Percentiles rank a stretch among this genome's conserved stretches.
phyloP scores from a whole-genome alignment of 1,140 invertebrate genomes.

The Lepidotrigona ventralis region DNA sequence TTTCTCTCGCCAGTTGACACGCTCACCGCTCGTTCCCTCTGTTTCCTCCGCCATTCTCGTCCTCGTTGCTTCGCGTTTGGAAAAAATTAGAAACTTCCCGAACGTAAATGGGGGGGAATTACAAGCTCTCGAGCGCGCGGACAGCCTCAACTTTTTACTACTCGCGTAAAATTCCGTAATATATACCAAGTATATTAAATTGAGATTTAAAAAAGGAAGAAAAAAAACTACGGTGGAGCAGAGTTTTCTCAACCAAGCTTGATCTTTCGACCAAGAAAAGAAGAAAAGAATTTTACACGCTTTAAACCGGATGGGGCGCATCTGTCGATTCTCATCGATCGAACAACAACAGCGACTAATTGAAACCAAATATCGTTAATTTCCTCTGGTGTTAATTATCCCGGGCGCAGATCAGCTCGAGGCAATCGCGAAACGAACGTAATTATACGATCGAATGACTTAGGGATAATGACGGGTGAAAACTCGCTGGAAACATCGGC shows the following conservation, averaged over 20 bases:
- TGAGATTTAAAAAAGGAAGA: no score
- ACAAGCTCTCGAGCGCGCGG: no score
- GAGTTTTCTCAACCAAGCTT: no score
- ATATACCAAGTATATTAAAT: no score
- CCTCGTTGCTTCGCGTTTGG: background rate
- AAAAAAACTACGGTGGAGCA: no score
- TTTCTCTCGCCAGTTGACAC: background rate
- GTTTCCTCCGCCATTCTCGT: background rate
- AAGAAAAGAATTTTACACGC: no score
- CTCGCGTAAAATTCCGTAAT: no score
- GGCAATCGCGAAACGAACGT: constrained; percentile 2
- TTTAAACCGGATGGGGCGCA: background rate
- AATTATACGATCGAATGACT: constrained; percentile 26
- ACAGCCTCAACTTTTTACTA: no score
- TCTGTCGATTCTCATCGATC: background rate
- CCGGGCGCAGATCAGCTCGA: no score
- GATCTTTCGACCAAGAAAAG: background rate
- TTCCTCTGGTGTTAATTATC: background rate
- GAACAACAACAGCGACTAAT: constrained; percentile 5
- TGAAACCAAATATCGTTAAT: constrained; percentile 18
- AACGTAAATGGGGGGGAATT: background rate
- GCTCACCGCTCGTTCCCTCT: background rate
- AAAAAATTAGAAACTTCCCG: background rate
- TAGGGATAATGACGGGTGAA: constrained; percentile 4
- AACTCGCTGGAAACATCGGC: background rate